Evolutionary conservation across 2,888 invertebrate species (phyloP), one percentile per base, ranked within the genome.

Genomic region (Athalia rosae): DNA sequence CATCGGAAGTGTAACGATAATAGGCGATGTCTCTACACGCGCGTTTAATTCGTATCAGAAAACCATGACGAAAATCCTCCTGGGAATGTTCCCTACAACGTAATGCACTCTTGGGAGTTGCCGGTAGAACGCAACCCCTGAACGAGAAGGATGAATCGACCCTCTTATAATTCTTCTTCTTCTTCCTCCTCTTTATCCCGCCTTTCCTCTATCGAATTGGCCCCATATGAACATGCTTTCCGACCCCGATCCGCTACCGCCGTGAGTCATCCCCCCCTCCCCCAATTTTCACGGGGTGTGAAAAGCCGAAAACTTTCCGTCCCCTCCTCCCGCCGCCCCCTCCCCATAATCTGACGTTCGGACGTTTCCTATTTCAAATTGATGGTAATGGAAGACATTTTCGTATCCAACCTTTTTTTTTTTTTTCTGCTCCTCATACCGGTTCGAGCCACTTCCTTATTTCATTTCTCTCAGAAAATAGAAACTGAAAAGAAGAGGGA

Each of bases 1-100:
- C 28, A 28, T 28, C 28, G 28, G 28, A 28, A 28, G 28, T 28
- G 28, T 28, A 28, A 28, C 28, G 2, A 28, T 28, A 28, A 28
- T 28, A 28, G 28, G 28, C 28, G 28, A 28, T 28, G 28, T 28
- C 28, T 28, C 53, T n/a, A 4, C 58, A 71, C 71, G 71, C 71
- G 71, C 58, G 58, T 58, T 71, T 71, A 71, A 71, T 71, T 71
- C 71, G 71, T 58, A 71, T 71, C 58, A 71, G 56, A 58, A 28
- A 28, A 9, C 56, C 15, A 58, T 43, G 11, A 41, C 4, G 28
- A 9, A 7, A 45, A 71, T 58, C 71, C 71, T 71, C 71, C 43
- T 56, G 71, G 71, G 71, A 71, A 58, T 71, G 9, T 67, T 61
- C 15, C 28, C 15, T 45, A 9, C 13, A 45, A 58, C 71, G 8